phyloP scores from a whole-genome alignment of 2,797 vertebrate genomes.

The Ctenosaura bakeri region DNA sequence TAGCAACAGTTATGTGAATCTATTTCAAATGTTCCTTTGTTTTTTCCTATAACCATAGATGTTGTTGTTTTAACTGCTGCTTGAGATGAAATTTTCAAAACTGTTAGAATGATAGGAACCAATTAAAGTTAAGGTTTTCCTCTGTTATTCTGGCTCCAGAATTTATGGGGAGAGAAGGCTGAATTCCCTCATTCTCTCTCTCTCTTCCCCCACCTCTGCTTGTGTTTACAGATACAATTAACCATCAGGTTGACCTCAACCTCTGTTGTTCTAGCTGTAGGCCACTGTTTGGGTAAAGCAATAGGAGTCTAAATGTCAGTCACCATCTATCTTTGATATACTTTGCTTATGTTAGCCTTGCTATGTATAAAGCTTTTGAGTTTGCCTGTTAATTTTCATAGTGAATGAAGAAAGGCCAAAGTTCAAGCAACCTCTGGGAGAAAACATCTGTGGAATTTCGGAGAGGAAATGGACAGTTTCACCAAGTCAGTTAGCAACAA shows the following conservation, averaged over 20 bases:
- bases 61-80: not conserved
- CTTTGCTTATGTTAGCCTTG: not conserved
- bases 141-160: not conserved
- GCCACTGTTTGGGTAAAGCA: not conserved
- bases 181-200: no score
- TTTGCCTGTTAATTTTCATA: not conserved
- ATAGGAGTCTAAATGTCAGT: not conserved
- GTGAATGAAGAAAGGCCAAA: not conserved
- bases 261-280: no score
- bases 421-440: not conserved
- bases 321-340: not conserved
- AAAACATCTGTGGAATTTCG: not conserved
- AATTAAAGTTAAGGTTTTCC: not conserved
- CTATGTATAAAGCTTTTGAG: not conserved
- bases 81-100: constrained; percentile 2
- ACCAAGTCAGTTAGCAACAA: not conserved
- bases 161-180: not conserved
- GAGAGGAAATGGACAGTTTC: not conserved
- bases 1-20: constrained; percentile 40
- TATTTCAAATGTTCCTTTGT: not conserved
- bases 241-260: no score
- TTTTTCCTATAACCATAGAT: not conserved
- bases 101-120: not conserved
- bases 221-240: no score
- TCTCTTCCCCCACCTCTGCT: no score